These are phyloP conservation scores for Mythimna ferrago DNA, from an alignment of 2,888 invertebrate species.

Conservation along the genomic window DNA sequence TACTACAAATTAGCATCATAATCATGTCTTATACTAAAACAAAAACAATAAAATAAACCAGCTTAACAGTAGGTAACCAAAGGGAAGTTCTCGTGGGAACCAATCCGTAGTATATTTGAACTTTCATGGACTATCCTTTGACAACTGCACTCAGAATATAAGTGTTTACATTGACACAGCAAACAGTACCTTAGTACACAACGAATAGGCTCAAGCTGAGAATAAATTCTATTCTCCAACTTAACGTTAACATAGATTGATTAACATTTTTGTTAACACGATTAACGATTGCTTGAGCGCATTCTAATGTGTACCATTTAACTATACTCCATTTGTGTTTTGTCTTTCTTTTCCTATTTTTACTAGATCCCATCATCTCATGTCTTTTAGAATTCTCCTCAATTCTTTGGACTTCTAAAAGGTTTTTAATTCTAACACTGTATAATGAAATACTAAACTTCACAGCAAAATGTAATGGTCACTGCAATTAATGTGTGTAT, in stretches of 20 bases:
- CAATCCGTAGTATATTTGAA: slow-evolving; percentile 81
- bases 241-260: slow-evolving; percentile 34
- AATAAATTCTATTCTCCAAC: slow-evolving; percentile 9
- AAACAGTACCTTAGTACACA: slow-evolving; percentile 49
- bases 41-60: slow-evolving; percentile 74
- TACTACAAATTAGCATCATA: too few relatives aligned
- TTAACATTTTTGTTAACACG: slow-evolving; percentile 33
- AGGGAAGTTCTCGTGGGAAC: slow-evolving; percentile 52
- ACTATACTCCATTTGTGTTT: slow-evolving; percentile 19
- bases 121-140: slow-evolving; percentile 75
- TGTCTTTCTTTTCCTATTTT: slow-evolving; percentile 22
- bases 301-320: slow-evolving; percentile 54
- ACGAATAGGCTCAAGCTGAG: slow-evolving; percentile 52
- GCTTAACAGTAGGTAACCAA: slow-evolving; percentile 77
- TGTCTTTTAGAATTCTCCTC: slow-evolving; percentile 59
- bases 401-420: slow-evolving; percentile 66
- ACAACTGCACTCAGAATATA: slow-evolving; percentile 60
- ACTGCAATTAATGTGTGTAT: slow-evolving; percentile 48
- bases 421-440: slow-evolving; percentile 51
- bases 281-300: slow-evolving; percentile 53
- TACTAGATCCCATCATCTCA: slow-evolving; percentile 36
- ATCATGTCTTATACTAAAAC: too few relatives aligned
- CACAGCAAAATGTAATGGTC: slow-evolving; percentile 37
- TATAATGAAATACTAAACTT: slow-evolving; percentile 24
- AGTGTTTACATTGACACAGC: slow-evolving; percentile 48